Evolutionary conservation across 2,113 vertebrate genomes (phyloP), one percentile per base, ranked within the genome.

Genomic region (Dinomys branickii): DNA sequence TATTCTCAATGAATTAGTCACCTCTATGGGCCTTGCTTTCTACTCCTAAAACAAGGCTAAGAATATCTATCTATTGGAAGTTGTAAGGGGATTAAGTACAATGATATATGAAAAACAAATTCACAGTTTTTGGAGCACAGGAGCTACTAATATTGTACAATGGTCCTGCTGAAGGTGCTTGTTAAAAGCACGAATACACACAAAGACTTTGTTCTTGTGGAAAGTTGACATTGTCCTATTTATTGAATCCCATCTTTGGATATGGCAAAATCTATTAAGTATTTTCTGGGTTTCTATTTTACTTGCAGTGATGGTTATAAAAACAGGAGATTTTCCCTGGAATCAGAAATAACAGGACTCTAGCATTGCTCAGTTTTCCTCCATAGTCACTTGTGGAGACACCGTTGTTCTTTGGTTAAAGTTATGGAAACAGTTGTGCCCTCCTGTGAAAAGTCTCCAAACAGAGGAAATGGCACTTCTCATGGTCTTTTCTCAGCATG

Each of bases 391-490:
- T 88, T 65, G 63, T 86, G 33, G 65, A 94, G 56, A 95, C 58
- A 38, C 35, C 2, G 52, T 33, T 63, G 5, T 84, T 92, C 44
- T 92, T 92, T 67, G 28, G 28, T 88, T 96, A 92, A 85, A 19
- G 38, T 96, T 96, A 73, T 19, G 20, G 50, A 35, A 92, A 56
- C 11, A 90, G 35, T 47, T 91, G 71, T 38, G 47, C 5, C 93
- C 19, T 20, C 61, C 9, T 75, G 8, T 87, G 61, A 84, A 96
- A 80, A 93, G 10, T 11, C n/a, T 95, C 77, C 89, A 96, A 80
- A 88, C 50, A 65, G 86, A 38, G 90, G 17, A 38, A 90, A 54
- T 93, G 56, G 24, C 35, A 96, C 35, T 95, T 91, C 59, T 56
- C 41, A 93, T 85, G 88, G 90, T 4, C 24, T 75, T 69, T 38